These are phyloP conservation scores for Drosophila gunungcola DNA, from an alignment of 1,140 invertebrate genomes.

Conservation along the genomic window DNA sequence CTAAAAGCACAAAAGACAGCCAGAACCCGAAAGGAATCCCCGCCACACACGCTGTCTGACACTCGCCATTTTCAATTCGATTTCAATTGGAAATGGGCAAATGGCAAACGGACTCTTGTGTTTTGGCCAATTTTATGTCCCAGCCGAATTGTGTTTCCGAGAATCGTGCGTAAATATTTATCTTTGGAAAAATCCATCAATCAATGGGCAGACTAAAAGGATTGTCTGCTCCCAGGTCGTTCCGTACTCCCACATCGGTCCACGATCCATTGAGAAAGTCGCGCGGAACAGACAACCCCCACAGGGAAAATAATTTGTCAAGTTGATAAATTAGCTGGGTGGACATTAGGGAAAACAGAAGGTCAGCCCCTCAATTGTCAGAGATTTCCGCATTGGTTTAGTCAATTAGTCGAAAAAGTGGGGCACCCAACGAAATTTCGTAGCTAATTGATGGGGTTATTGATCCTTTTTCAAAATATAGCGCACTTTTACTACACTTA, in stretches of 20 bases:
- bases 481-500: conserved; percentile 1
- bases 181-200: conserved; percentile 58
- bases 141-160: conserved; percentile 64
- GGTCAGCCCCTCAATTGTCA: conserved; percentile 40
- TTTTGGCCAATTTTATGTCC: conserved; percentile 58
- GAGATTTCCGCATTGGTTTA: conserved; percentile 56
- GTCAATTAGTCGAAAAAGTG: conserved; percentile 33
- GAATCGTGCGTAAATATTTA: conserved; percentile 74
- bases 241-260: conserved; percentile 11
- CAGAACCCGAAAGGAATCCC: conserved; percentile 23
- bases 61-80: conserved; percentile 23
- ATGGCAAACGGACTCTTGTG: conserved; percentile 7
- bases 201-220: conserved; percentile 43
- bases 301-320: conserved; percentile 61
- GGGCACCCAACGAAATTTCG: conserved; percentile 30
- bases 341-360: conserved; percentile 17
- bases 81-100: conserved; percentile 24
- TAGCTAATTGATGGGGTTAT: conserved; percentile 27
- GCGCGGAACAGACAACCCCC: background rate
- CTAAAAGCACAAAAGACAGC: conserved; percentile 38
- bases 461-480: conserved; percentile 23
- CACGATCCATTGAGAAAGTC: background rate
- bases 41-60: conserved; percentile 25
- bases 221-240: conserved; percentile 19
- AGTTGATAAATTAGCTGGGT: conserved; percentile 55